Base-by-base conservation (phyloP, 2,888 invertebrate species). In the Drosophila conformis region DNA sequence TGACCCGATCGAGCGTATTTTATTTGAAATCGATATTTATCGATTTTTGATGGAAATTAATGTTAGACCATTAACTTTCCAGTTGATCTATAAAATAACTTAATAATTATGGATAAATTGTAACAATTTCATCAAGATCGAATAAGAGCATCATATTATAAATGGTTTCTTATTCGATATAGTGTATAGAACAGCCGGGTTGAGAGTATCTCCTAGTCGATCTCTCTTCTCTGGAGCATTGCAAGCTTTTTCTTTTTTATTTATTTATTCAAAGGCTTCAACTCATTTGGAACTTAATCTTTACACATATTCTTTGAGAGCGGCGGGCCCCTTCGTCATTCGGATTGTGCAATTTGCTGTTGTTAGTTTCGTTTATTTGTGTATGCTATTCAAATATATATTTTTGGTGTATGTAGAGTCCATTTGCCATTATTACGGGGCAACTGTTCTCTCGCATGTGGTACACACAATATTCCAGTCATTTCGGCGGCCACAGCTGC, bases 391-490 rank as follows among this genome's bases (percentile, higher is more conserved):
- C 35, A 58, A 42, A 68, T 69, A 31, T 15, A n/a, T 29, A 27
- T 52, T 21, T 38, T 36, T 38, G 8, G 27, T 36, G n/a, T 60
- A 5, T 31, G 27, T 73, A 46, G 31, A 65, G 42, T 18, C 29
- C 31, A 57, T 36, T 61, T 69, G 52, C 36, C 65, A 62, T 76
- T 77, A 56, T 67, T 62, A 38, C n/a, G 54, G 56, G 51, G 56
- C 69, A 60, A 78, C 67, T 61, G 67, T 75, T 57, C 68, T 61
- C 65, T 46, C 46, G 38, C 46, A 54, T 60, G 60, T 63, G 69
- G 48, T 21, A 35, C 33, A 33, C 31, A 33, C 21, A 21, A 48
- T 62, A 63, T 78, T 73, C 21, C 42, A 71, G 27, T 71, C 57
- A 62, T 72, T 67, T 62, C 8, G 46, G 25, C 38, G 27, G 40